A percentile compares a stretch with the other conserved stretches of the same genome.
Conservation (phyloP, 2,797 vertebrate genomes). For the Acestrorhynchus altus region DNA sequence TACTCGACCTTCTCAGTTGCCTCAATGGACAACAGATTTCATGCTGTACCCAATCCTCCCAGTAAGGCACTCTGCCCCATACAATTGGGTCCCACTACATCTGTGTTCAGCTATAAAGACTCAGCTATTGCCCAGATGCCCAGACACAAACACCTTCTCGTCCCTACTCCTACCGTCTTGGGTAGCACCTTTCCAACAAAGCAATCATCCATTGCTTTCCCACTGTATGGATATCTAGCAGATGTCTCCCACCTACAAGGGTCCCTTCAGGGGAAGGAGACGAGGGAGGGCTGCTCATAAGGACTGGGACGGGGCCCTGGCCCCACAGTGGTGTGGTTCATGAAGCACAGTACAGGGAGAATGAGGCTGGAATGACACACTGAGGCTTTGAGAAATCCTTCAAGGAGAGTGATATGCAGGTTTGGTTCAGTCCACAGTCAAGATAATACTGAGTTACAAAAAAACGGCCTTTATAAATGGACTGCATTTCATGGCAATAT, state of each 20-base stretch:
- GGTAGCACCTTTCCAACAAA: slow-evolving; percentile 35
- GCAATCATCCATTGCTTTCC: slow-evolving; percentile 1
- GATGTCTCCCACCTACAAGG: slow-evolving; percentile 8
- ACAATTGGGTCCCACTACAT: slow-evolving; percentile 54
- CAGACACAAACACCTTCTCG: slow-evolving; percentile 58
- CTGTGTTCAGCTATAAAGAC: slow-evolving; percentile 40
- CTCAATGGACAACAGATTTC: slow-evolving; percentile 27
- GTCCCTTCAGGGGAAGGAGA: slow-evolving; percentile 36
- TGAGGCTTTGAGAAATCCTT: slow-evolving; percentile 37
- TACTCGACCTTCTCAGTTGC: not conserved
- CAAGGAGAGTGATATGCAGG: slow-evolving; percentile 6
- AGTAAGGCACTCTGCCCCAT: slow-evolving; percentile 84
- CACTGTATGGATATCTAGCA: slow-evolving; percentile 16
- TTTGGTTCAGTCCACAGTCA: slow-evolving; percentile 39
- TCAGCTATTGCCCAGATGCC: slow-evolving; percentile 54
- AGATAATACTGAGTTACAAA: slow-evolving; percentile 23
- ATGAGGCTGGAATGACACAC: slow-evolving; percentile 61
- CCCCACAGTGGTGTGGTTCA: slow-evolving; percentile 83
- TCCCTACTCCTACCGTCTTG: slow-evolving; percentile 39
- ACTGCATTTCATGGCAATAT: slow-evolving; percentile 38
- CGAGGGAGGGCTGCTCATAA: slow-evolving; percentile 44
- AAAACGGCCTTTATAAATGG: slow-evolving; percentile 31
- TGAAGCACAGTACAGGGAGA: slow-evolving; percentile 80
- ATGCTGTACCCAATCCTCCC: slow-evolving; percentile 72
- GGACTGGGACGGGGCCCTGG: slow-evolving; percentile 63